These are phyloP conservation scores for Pogoniulus pusillus DNA, from an alignment of 2,797 vertebrate species.

Conservation along the genomic window DNA sequence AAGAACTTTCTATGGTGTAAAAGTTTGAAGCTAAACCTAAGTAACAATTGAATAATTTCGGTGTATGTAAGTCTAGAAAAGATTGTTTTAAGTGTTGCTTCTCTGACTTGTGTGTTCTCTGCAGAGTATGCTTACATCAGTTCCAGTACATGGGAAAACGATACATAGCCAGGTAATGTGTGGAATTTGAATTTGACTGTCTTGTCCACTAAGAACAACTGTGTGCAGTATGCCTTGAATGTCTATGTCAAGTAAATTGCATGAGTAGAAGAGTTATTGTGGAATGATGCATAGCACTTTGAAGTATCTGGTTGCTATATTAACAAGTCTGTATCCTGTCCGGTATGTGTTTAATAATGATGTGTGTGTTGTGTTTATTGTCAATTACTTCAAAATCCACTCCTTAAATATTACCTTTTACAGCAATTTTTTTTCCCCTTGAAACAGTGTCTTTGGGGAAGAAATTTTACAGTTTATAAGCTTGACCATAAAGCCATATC, in stretches of 20 bases:
- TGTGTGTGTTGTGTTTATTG: not conserved
- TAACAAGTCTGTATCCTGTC: not conserved
- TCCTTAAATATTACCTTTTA: not conserved
- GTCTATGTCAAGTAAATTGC: not conserved
- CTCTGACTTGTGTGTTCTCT: conserved; percentile 45
- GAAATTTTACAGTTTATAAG: not conserved
- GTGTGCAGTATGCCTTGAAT: not conserved
- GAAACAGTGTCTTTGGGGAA: not conserved
- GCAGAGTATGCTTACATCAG: conserved; percentile 95
- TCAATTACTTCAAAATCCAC: not conserved
- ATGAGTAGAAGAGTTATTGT: not conserved
- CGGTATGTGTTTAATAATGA: not conserved
- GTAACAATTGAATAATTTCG: not conserved
- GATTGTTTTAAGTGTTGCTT: not conserved
- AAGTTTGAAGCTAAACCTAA: not conserved
- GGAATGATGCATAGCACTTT: not conserved
- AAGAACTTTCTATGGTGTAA: not conserved
- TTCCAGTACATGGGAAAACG: conserved; percentile 98
- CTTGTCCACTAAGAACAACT: not conserved
- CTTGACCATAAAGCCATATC: not conserved
- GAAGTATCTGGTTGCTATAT: not conserved
- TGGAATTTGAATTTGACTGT: conserved; percentile 12
- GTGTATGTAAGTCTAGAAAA: not conserved
- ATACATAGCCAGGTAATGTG: conserved; percentile 94
- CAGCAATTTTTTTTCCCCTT: not conserved